These are phyloP conservation scores for Araneus ventricosus DNA, from an alignment of 1,140 invertebrate species.

Conservation along the genomic window DNA sequence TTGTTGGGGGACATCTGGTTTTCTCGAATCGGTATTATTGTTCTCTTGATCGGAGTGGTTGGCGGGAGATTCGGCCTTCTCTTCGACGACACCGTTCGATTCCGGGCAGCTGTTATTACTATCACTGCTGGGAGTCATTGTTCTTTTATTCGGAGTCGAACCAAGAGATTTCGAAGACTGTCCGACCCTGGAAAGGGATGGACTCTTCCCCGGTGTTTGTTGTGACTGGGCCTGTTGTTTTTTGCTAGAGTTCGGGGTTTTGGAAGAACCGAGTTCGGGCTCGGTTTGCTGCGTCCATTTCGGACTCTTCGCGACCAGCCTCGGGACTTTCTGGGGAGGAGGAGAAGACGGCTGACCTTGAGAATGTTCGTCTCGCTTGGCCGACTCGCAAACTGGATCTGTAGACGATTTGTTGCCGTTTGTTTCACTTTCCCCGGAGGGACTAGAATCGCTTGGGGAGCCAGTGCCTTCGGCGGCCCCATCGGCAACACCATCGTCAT, in stretches of 20 bases:
- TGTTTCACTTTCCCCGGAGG: constrained; percentile 13
- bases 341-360: constrained; percentile 33
- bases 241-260: background rate
- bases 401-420: constrained; percentile 4
- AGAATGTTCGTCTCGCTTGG: constrained; percentile 43
- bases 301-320: constrained; percentile 10
- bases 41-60: constrained; percentile 74
- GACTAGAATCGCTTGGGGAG: background rate
- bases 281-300: background rate
- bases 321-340: background rate
- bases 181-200: background rate
- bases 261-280: background rate
- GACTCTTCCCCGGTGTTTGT: background rate
- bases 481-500: background rate
- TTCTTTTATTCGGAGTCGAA: background rate
- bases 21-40: constrained; percentile 43
- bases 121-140: background rate
- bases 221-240: background rate
- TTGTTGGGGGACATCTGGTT: constrained; percentile 44
- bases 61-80: constrained; percentile 56
- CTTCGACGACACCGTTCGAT: background rate
- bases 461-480: background rate
- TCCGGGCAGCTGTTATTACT: constrained; percentile 35
- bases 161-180: background rate
- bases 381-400: constrained; percentile 44